Base-by-base conservation (phyloP, 2,888 invertebrate genomes). In the Clepsis dumicolana region DNA sequence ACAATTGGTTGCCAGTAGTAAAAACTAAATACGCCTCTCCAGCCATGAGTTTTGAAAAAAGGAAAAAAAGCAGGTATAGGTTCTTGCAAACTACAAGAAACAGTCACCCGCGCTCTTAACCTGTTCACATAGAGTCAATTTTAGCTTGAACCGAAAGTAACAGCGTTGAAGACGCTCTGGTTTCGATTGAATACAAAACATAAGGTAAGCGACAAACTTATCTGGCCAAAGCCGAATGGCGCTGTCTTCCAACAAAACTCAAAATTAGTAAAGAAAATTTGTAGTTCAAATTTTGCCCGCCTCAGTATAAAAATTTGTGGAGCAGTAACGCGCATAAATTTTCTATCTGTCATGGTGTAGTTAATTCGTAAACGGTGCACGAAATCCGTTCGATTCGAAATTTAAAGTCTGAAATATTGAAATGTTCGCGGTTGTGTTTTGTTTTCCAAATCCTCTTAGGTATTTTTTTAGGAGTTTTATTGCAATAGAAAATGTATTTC, bases 41-140 rank as follows among this genome's bases (percentile, higher is more conserved):
- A 12, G 41, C 59, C 59, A 41, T 25, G 41, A 24, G 54, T 32
- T 68, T 63, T 52, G 38, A 50, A 68, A 52, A 68, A 53, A 21
- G 70, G 78, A 72, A 77, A 81, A 77, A 66, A 67, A 74, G 81
- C 87, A 88, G 87, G 87, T 88, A 87, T 48, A 48, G 44, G 8
- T 44, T 48, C 1, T 21, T 4, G 3, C 48, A 18, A 18, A 10
- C 2, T 2, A 10, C 8, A 12, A 3, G 7, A 48, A 18, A 48
- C 48, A 21, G 12, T 48, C 10, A 12, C 12, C 12, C 2, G 10
- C 21, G 12, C 10, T 48, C 48, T 48, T 48, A 12, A 10, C 1
- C 12, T 10, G 3, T 48, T n/a, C 21, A 3, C 0, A 21, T 21
- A 48, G 48, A 48, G 48, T 21, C 18, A 10, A 21, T 18, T 3